Evolutionary conservation across 2,888 invertebrate genomes (phyloP).

Genomic region (Athalia circularis): DNA sequence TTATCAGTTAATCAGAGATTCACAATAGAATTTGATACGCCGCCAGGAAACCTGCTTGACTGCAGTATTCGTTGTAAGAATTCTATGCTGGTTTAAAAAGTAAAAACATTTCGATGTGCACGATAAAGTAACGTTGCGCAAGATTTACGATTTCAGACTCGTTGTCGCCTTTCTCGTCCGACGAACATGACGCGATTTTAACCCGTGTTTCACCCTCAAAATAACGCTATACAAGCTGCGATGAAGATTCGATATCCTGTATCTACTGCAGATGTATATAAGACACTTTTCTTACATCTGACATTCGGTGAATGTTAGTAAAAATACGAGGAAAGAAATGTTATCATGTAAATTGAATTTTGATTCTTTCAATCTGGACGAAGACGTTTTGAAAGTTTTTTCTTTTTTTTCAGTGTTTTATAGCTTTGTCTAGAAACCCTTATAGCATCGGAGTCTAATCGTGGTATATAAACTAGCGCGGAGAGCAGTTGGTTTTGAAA

Average conservation of each 20-base stretch:
- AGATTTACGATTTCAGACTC: slow-evolving; percentile 36
- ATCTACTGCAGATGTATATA: not conserved
- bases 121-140: slow-evolving; percentile 29
- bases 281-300: too few relatives aligned
- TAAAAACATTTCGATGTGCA: slow-evolving; percentile 22
- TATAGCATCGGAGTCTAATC: not conserved
- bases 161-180: slow-evolving; percentile 19
- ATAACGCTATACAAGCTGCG: not conserved
- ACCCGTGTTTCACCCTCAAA: not conserved
- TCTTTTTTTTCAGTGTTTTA: not conserved
- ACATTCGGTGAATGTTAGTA: too few relatives aligned
- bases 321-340: too few relatives aligned
- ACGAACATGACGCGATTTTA: slow-evolving; percentile 29
- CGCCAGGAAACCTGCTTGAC: not conserved
- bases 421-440: slow-evolving; percentile 13
- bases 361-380: too few relatives aligned
- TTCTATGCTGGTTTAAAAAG: slow-evolving; percentile 7
- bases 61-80: slow-evolving; percentile 7
- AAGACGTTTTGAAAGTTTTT: too few relatives aligned
- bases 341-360: too few relatives aligned
- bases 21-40: not conserved
- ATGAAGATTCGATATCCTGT: not conserved
- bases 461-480: not conserved
- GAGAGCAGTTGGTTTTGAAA: slow-evolving; percentile 12
- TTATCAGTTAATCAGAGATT: too few relatives aligned